phyloP scores from a whole-genome alignment of 2,888 invertebrate genomes.

The Agrochola macilenta region DNA sequence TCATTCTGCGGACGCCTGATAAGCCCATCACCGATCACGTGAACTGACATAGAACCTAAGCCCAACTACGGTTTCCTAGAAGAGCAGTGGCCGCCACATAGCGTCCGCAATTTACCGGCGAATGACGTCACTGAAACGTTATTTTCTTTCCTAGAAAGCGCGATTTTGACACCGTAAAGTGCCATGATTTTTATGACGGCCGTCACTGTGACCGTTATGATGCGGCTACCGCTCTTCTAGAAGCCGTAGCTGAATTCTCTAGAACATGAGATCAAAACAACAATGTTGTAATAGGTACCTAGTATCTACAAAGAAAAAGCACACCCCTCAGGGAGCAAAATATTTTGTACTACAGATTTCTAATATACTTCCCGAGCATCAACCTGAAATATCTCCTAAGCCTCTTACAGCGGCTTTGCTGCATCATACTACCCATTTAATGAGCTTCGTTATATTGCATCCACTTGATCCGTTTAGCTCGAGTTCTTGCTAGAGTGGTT shows the following conservation, averaged over 20 bases:
- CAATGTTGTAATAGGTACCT: neutral
- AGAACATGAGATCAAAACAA: neutral
- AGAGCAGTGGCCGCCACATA: neutral
- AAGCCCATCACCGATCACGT: neutral
- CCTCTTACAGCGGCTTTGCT: slow-evolving; percentile 29
- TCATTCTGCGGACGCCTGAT: neutral
- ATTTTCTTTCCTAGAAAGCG: neutral
- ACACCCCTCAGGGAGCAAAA: neutral
- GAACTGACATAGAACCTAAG: neutral
- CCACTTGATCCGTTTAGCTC: neutral
- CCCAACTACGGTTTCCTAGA: neutral
- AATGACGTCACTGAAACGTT: neutral
- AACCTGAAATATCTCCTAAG: slow-evolving; percentile 10
- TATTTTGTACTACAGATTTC: slow-evolving; percentile 1
- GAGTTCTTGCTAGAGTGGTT: neutral
- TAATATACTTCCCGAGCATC: neutral
- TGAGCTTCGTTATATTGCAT: slow-evolving; percentile 31
- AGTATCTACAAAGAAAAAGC: neutral
- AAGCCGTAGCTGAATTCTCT: neutral
- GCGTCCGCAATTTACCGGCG: neutral
- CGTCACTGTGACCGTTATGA: neutral
- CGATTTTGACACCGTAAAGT: neutral
- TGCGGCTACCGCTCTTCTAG: neutral
- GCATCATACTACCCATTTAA: slow-evolving; percentile 30
- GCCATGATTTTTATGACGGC: neutral